Percentiles rank a stretch among this genome's conserved stretches.
phyloP scores from a whole-genome alignment of 64 coral and sea anemone species.

The Trachythela sp. region DNA sequence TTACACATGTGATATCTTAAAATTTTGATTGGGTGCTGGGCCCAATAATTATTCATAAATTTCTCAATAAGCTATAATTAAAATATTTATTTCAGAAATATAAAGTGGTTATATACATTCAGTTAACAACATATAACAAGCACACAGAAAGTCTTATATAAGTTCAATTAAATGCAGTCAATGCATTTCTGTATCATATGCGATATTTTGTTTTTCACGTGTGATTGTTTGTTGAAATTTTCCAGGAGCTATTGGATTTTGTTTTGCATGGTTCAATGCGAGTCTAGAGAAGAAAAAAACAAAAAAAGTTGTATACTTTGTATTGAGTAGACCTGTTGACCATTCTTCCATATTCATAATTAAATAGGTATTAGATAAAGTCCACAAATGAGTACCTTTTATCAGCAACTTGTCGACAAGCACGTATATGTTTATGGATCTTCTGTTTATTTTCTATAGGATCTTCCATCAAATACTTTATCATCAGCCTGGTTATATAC shows the following conservation, averaged over 20 bases:
- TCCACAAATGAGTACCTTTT: too few species aligned
- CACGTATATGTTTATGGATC: background rate
- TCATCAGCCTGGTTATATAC: background rate
- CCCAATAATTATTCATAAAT: too few species aligned
- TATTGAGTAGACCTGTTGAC: too few species aligned
- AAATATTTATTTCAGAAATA: too few species aligned
- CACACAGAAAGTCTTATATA: too few species aligned
- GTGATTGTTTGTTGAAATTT: background rate
- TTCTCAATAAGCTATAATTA: too few species aligned
- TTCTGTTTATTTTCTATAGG: background rate
- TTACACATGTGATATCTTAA: too few species aligned
- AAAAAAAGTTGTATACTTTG: background rate
- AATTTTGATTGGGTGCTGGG: too few species aligned
- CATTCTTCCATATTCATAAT: background rate
- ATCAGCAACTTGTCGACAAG: background rate
- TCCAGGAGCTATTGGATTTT: slow-evolving; percentile 5
- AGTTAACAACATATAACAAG: too few species aligned
- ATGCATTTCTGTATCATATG: background rate
- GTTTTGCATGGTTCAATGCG: background rate
- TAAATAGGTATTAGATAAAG: too few species aligned
- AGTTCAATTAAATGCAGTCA: background rate
- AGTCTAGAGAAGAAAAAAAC: background rate
- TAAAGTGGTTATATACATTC: too few species aligned
- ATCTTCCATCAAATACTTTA: slow-evolving; percentile 11
- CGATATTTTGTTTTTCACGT: background rate